Conservation (phyloP, 1,140 invertebrate genomes). For the Cotesia glomerata region DNA sequence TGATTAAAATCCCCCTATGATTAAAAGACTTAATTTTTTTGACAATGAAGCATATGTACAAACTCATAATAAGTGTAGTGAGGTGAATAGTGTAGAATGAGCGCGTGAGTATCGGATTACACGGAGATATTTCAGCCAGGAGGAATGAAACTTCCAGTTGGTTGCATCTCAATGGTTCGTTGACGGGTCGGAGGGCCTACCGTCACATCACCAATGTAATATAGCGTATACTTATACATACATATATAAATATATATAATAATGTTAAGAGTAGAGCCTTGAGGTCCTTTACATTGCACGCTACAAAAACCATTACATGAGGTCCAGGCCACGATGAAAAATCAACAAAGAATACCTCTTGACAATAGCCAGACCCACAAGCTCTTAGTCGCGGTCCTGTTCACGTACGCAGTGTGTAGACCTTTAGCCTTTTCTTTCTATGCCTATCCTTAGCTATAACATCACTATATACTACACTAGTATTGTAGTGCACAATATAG, state of each 20-base stretch:
- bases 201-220: neutral
- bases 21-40: no score
- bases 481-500: no score
- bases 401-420: no score
- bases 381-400: neutral
- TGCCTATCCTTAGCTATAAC: no score
- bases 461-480: no score
- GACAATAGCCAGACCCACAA: neutral
- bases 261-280: no score
- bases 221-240: neutral
- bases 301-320: no score
- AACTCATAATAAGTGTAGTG: neutral
- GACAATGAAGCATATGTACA: no score
- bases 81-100: neutral
- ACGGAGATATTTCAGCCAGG: conserved; percentile 28
- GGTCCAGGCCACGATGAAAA: conserved; percentile 42
- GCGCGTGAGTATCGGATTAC: conserved; percentile 35
- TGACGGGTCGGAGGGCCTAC: conserved; percentile 39
- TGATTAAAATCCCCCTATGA: no score
- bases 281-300: no score
- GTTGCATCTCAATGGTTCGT: conserved; percentile 48
- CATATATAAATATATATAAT: no score
- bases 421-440: no score
- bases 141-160: conserved; percentile 56
- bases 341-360: conserved; percentile 50